Base-by-base conservation (phyloP, 2,888 invertebrate genomes). In the Liposcelis brunnea region DNA sequence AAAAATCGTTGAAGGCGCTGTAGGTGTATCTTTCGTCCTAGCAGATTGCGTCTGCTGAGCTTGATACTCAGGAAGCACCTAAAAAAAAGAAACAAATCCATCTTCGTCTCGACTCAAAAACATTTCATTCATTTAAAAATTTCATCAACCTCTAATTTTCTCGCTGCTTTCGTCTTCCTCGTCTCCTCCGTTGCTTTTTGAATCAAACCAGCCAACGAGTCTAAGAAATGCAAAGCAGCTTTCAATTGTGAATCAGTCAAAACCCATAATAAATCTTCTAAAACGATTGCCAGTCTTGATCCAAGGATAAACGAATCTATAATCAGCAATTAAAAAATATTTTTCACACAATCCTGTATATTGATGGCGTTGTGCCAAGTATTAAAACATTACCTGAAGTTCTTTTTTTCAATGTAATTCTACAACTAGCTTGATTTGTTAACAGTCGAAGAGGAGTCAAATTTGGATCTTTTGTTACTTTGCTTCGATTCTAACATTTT, bases 201-300 rank as follows among this genome's bases (percentile, higher is more conserved):
- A 36, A 93, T 82, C 1, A 94, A 70, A 21, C 78, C 80, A 38
- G 82, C 75, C 35, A 91, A 66, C 2, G 91, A 86, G 56, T 85
- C 83, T 36, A 87, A 76, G 63, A 94, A 86, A 56, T 86, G 82
- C 21, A 94, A 67, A 43, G 91, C 93, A 11, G 95, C 94, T 55
- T 93, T 83, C 34, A 95, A 66, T 63, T 95, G 95, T 0, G 93
- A 89, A 65, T 94, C 94, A 0, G 95, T 95, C 49, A 95, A 66
- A 35, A 97, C 94, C 95, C 97, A 98, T 26, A 97, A 71, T 42
- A 98, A 70, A 59, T 97, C 94, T 64, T 98, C 95, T 52, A 98
- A 74, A 54, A 95, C 84, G 45, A 97, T 69, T 47, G 87, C 85
- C 51, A 98, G 69, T 45, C 91, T 75, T 19, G 94, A 94, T 2